Percentiles rank a stretch among this genome's conserved stretches.
These are phyloP conservation scores for Contarinia nasturtii DNA, from an alignment of 1,140 invertebrate species.

Conservation along the genomic window DNA sequence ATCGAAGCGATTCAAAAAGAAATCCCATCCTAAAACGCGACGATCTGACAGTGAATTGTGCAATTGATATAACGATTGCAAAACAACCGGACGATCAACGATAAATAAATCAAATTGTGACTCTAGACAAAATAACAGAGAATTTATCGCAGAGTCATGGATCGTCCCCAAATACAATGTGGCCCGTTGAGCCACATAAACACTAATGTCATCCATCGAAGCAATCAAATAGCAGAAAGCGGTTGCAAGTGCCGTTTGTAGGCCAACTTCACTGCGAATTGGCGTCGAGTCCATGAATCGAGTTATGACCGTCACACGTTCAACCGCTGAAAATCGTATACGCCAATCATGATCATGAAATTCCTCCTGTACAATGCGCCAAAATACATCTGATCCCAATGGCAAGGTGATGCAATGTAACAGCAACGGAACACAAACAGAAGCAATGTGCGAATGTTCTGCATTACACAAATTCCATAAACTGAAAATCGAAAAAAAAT, in stretches of 20 bases:
- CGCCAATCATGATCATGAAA: slow-evolving; percentile 84
- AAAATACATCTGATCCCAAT: slow-evolving; percentile 84
- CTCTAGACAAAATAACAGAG: slow-evolving; percentile 70
- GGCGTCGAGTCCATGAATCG: slow-evolving; percentile 82
- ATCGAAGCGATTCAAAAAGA: slow-evolving; percentile 95
- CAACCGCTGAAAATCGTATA: slow-evolving; percentile 80
- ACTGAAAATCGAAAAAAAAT: slow-evolving; percentile 29
- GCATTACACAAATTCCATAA: slow-evolving; percentile 86
- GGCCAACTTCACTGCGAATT: slow-evolving; percentile 56
- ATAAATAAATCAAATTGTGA: slow-evolving; percentile 89
- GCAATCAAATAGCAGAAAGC: slow-evolving; percentile 93
- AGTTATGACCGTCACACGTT: slow-evolving; percentile 78
- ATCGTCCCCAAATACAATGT: slow-evolving; percentile 86
- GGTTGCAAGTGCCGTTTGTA: slow-evolving; percentile 89
- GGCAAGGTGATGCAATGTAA: slow-evolving; percentile 88
- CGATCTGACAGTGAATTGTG: slow-evolving; percentile 83
- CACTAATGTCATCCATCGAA: slow-evolving; percentile 87
- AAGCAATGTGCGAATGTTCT: slow-evolving; percentile 81
- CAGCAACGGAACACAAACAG: slow-evolving; percentile 73
- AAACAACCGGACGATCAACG: slow-evolving; percentile 87
- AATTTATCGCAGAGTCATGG: slow-evolving; percentile 68
- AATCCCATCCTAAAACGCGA: slow-evolving; percentile 88
- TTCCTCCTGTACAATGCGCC: slow-evolving; percentile 80
- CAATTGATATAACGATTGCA: slow-evolving; percentile 78
- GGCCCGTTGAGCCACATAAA: slow-evolving; percentile 84